Conservation (phyloP, 2,797 vertebrate species). For the Gymnoscopelus braueri region DNA sequence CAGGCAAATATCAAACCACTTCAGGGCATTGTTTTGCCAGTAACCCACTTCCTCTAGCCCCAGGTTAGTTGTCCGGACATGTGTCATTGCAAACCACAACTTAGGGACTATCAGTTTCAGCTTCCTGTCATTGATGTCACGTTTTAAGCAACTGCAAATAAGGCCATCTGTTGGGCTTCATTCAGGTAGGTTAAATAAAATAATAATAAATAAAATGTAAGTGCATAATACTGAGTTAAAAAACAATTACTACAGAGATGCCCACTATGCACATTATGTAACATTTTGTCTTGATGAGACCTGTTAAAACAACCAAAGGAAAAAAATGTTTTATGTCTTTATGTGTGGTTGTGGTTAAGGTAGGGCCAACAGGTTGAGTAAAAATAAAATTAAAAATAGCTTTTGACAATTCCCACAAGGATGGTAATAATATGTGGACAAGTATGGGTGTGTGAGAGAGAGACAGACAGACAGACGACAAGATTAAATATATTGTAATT, state of each 20-base stretch:
- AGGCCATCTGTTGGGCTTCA: conserved; percentile 27
- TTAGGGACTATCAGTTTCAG: conserved; percentile 31
- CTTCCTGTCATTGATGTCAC: conserved; percentile 65
- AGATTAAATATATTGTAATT: too few species aligned
- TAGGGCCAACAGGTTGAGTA: too few species aligned
- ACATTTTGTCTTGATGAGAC: background rate
- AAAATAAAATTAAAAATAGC: too few species aligned
- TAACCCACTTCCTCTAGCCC: conserved; percentile 66
- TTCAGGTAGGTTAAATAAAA: conserved; percentile 17
- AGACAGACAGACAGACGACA: too few species aligned
- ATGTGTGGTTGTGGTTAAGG: too few species aligned
- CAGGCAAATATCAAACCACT: conserved; percentile 65
- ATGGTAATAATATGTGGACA: too few species aligned
- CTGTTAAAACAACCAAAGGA: background rate
- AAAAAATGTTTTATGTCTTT: too few species aligned
- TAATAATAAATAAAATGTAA: conserved; percentile 8
- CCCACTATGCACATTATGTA: background rate
- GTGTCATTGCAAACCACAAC: conserved; percentile 65
- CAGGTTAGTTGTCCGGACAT: conserved; percentile 66
- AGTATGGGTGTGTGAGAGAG: too few species aligned
- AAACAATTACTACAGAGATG: background rate
- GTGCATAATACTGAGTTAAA: conserved; percentile 15
- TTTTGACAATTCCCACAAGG: too few species aligned
- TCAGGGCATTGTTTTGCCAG: conserved; percentile 71
- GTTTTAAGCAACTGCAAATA: conserved; percentile 25